Percentiles rank a stretch among this genome's conserved stretches.
Conservation (phyloP, 2,888 invertebrate species). For the Labia minor region DNA sequence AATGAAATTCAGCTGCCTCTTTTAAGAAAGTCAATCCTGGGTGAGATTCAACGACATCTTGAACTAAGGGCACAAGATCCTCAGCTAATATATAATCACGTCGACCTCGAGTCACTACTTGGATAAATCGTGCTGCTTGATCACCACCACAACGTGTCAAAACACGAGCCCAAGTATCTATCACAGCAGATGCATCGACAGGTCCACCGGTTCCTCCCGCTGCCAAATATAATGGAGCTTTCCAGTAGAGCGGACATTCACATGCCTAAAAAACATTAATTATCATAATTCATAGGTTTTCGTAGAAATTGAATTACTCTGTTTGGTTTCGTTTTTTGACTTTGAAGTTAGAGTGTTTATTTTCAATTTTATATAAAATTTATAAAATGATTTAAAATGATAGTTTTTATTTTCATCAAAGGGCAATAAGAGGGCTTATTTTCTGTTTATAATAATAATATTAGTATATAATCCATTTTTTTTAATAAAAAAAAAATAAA, state of each 20-base stretch:
- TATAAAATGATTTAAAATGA: too few species aligned
- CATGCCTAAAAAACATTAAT: constrained; percentile 56
- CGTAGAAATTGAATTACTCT: too few species aligned
- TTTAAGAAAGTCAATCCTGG: constrained; percentile 94
- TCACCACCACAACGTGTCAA: constrained; percentile 67
- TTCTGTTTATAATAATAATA: too few species aligned
- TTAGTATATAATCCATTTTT: too few species aligned
- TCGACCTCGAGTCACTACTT: constrained; percentile 66
- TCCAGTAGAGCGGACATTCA: constrained; percentile 93
- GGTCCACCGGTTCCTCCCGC: constrained; percentile 63
- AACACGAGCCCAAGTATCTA: constrained; percentile 81
- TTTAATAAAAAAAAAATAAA: too few species aligned
- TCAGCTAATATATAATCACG: constrained; percentile 63
- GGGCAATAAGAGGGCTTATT: too few species aligned
- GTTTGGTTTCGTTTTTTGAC: too few species aligned
- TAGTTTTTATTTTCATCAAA: too few species aligned
- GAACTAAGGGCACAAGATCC: constrained; percentile 86
- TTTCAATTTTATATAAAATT: too few species aligned
- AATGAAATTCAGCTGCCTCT: constrained; percentile 97
- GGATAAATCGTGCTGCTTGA: constrained; percentile 76
- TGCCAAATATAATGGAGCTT: constrained; percentile 84
- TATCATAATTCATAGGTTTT: too few species aligned
- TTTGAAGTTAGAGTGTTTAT: too few species aligned
- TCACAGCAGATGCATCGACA: constrained; percentile 71
- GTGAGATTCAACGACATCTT: constrained; percentile 97